A percentile compares a stretch with the other conserved stretches of the same genome.
Evolutionary conservation across 2,888 invertebrate genomes (phyloP).

Genomic region (Drosophila seclusa): DNA sequence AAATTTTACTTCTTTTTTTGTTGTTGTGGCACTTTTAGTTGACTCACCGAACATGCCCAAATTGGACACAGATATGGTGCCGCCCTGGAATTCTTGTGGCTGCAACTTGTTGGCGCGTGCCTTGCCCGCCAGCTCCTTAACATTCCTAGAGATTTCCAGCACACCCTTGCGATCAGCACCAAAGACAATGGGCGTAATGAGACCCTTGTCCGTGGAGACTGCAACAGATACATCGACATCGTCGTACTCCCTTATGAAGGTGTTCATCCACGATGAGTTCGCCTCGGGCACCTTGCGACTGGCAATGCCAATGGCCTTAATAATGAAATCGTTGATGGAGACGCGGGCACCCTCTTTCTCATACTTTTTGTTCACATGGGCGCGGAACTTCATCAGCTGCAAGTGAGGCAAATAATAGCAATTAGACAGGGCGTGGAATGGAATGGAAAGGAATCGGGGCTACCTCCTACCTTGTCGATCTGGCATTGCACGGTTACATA

Average conservation of each 20-base stretch:
- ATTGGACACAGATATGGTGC: conserved; percentile 97
- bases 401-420: background rate
- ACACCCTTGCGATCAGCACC: conserved; percentile 96
- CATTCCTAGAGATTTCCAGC: conserved; percentile 91
- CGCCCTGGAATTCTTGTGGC: conserved; percentile 98
- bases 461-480: conserved; percentile 89
- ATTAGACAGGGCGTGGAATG: background rate
- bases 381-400: conserved; percentile 88
- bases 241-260: conserved; percentile 95
- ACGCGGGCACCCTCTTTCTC: conserved; percentile 93
- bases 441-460: conserved; percentile 65
- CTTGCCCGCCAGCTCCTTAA: conserved; percentile 92
- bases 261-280: conserved; percentile 98
- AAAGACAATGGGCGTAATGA: conserved; percentile 98
- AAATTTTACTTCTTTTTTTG: no score
- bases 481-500: conserved; percentile 95
- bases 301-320: conserved; percentile 96
- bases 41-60: conserved; percentile 94
- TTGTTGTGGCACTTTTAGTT: accelerated
- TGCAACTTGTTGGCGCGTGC: conserved; percentile 95
- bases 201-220: conserved; percentile 96
- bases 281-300: conserved; percentile 95
- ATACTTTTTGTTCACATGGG: conserved; percentile 91
- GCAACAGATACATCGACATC: conserved; percentile 98
- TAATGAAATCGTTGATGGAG: conserved; percentile 97